phyloP scores from a whole-genome alignment of 1,140 invertebrate genomes.

The Penaeus vannamei region DNA sequence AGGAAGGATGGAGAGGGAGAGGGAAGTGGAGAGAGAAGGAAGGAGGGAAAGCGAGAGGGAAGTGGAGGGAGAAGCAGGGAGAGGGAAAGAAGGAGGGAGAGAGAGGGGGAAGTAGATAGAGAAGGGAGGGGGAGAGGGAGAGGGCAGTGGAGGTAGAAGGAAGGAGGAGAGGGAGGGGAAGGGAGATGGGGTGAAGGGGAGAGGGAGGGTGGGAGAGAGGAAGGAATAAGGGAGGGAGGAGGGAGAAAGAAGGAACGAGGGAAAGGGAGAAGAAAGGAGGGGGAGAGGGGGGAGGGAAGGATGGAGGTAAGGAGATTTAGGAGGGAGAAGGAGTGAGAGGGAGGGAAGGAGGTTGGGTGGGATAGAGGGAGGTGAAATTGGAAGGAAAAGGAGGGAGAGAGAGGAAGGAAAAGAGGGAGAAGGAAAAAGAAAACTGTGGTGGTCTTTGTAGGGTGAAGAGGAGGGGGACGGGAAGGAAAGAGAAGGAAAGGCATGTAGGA shows the following conservation, averaged over 20 bases:
- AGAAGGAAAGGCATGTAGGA: no score
- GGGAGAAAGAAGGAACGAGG: conserved; percentile 1
- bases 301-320: no score
- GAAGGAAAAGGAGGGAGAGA: no score
- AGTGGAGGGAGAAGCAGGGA: conserved; percentile 16
- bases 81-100: not conserved
- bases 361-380: no score
- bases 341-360: not conserved
- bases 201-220: not conserved
- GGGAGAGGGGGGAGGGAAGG: not conserved
- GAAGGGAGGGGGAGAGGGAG: not conserved
- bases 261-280: not conserved
- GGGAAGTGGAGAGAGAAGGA: not conserved
- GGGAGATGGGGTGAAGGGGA: not conserved
- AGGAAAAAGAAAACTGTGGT: no score
- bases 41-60: not conserved
- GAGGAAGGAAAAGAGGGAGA: no score
- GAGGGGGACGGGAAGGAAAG: no score
- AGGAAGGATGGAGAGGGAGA: not conserved
- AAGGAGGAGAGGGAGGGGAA: not conserved
- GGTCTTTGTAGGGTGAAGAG: no score
- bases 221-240: not conserved
- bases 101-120: not conserved
- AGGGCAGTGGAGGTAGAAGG: not conserved
- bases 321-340: not conserved